A percentile compares a stretch with the other conserved stretches of the same genome.
Evolutionary conservation across 2,797 vertebrate genomes (phyloP).

Genomic region (Eulemur rubriventer): DNA sequence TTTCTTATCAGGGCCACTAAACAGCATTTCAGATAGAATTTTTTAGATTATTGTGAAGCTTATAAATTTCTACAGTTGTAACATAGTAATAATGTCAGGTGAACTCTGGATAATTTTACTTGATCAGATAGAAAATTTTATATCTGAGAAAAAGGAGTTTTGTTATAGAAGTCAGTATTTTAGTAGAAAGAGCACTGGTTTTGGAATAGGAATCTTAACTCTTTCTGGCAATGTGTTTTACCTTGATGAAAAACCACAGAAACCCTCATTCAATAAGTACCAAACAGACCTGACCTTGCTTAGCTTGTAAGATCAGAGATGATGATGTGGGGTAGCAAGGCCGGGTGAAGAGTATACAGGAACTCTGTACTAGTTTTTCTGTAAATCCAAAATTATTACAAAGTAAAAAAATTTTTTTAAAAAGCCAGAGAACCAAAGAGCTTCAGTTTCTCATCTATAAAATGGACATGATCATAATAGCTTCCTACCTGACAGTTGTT

Average conservation of each 20-base stretch:
- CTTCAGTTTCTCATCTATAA: background rate
- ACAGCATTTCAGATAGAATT: background rate
- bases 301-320: background rate
- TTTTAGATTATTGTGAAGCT: background rate
- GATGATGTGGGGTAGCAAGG: background rate
- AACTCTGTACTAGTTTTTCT: slow-evolving; percentile 2
- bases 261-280: background rate
- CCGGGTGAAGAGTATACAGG: background rate
- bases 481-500: background rate
- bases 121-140: background rate
- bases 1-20: background rate
- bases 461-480: background rate
- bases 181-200: background rate
- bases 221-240: background rate
- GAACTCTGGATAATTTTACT: background rate
- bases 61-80: background rate
- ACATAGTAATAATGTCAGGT: background rate
- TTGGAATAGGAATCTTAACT: background rate
- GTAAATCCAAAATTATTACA: slow-evolving; percentile 19
- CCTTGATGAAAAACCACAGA: background rate
- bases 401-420: background rate
- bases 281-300: background rate
- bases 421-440: background rate
- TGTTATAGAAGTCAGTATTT: background rate
- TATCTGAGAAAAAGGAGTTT: background rate